These are phyloP conservation scores for Tychaedon coryphoeus DNA, from an alignment of 2,113 vertebrate genomes.

Conservation along the genomic window DNA sequence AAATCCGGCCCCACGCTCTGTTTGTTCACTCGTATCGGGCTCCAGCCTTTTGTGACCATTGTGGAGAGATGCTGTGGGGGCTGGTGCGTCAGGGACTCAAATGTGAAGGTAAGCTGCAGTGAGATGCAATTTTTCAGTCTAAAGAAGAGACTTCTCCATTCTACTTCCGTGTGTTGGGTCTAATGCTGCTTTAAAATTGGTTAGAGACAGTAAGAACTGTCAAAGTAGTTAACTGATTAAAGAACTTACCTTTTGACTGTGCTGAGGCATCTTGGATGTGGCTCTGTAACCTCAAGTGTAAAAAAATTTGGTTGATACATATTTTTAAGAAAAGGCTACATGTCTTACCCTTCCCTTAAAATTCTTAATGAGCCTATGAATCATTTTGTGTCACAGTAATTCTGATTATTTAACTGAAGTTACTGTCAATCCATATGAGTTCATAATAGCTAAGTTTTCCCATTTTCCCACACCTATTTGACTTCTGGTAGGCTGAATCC, in stretches of 20 bases:
- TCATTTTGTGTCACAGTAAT: not conserved
- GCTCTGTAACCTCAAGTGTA: not conserved
- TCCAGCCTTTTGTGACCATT: constrained; percentile 97
- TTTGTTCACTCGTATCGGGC: constrained; percentile 96
- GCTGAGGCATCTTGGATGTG: not conserved
- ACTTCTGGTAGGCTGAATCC: not conserved
- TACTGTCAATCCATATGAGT: not conserved
- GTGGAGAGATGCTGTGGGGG: constrained; percentile 98
- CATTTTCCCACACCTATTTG: not conserved
- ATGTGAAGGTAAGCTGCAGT: constrained; percentile 85
- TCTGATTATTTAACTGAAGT: not conserved
- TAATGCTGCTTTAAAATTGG: not conserved
- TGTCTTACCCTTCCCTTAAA: not conserved
- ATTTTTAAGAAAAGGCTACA: not conserved
- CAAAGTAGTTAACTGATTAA: not conserved
- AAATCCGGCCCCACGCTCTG: constrained; percentile 92
- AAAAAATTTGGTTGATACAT: not conserved
- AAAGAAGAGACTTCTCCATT: not conserved
- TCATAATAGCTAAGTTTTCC: not conserved
- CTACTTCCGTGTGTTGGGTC: not conserved
- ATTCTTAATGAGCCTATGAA: not conserved
- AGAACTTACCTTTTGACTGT: not conserved
- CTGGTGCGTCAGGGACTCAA: constrained; percentile 96
- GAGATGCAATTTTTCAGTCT: not conserved
- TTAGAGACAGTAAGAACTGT: not conserved